Base-by-base conservation (phyloP, 2,113 vertebrate genomes). In the Pituophis catenifer region DNA sequence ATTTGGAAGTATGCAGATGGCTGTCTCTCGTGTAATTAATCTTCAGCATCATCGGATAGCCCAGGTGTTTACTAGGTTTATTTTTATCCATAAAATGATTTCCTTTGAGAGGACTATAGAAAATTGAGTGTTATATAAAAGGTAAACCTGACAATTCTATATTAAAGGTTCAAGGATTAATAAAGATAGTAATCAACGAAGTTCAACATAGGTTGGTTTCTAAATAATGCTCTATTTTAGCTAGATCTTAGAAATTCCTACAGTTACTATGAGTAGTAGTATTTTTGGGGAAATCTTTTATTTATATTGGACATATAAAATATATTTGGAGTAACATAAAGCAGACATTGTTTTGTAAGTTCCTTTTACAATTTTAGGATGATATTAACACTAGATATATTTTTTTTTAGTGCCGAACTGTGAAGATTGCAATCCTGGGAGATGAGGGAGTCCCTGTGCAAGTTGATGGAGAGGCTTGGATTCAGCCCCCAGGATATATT, bases 1-100 rank as follows among this genome's bases (percentile, higher is more conserved):
- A 93, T 99, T 99, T 12, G 99, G 99, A 91, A 99, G 99, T 96
- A 99, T 99, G 99, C 99, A 99, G 97, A 99, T 99, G 99, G 99
- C 99, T 0, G 99, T 99, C 65, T 99, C 99, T 2, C 97, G 99
- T 11, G 99, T 99, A 89, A 99, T 99, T 94, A 99, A 98, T 94
- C 97, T 99, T 54, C 99, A 99, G 94, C 99, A 99, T 95, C 99
- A 99, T 93, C 98, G 99, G 53, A 99, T 99, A 23, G 99, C 99
- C 33, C 99, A 99, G 99, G 99, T 99, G 97, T 62, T 58, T 33
- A 0, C 55, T 52, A 8, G 81, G 93, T 91, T 86, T 94, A 44
- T 92, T 53, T 89, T 75, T 24, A 44, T 55, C 8, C 5, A 57
- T 89, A n/a, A n/a, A 17, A 8, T 59, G 23, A 17, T 65, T 86